Base-by-base conservation (phyloP, 2,113 vertebrate genomes). In the Thamnophis sirtalis region DNA sequence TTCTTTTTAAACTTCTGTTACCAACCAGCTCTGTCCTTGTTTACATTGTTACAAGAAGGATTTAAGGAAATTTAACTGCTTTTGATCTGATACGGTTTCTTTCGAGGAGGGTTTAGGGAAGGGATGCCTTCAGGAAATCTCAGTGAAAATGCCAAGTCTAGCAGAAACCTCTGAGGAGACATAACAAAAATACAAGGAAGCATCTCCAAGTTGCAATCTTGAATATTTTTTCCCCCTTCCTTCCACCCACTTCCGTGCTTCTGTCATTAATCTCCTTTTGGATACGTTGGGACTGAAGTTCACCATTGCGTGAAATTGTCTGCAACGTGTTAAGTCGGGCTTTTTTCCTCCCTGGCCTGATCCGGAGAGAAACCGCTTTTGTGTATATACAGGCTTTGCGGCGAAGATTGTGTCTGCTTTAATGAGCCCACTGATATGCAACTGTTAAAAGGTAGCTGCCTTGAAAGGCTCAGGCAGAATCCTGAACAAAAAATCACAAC, bases 171-270 rank as follows among this genome's bases (percentile, higher is more conserved):
- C 60, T 63, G 60, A 28, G n/a, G 60, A 13, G 0, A 2, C 26
- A 28, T 5, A 1, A 1, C 5, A n/a, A n/a, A 13, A 63, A n/a
- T 11, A n/a, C 26, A 63, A n/a, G 9, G n/a, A 9, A 10, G 10
- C 60, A 63, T n/a, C 60, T 63, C 26, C 26, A n/a, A n/a, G 10
- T 13, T 63, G 60, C 26, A 68, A 68, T 33, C 63, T n/a, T 68
- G 28, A n/a, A 0, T n/a, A 43, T 33, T 5, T 15, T 6, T 0
- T 2, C 5, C 1, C 3, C 8, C 56, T 54, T 54, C 54, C 24
- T 60, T 68, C 28, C 28, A 68, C 28, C 11, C 5, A 0, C 4
- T n/a, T n/a, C 11, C 28, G 0, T 2, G 11, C 63, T 68, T 68
- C 63, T 15, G 15, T 15, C n/a, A 68, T 33, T 68, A 15, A 28